These are phyloP conservation scores for Ageneiosus marmoratus DNA, from an alignment of 2,113 vertebrate species.

Conservation along the genomic window DNA sequence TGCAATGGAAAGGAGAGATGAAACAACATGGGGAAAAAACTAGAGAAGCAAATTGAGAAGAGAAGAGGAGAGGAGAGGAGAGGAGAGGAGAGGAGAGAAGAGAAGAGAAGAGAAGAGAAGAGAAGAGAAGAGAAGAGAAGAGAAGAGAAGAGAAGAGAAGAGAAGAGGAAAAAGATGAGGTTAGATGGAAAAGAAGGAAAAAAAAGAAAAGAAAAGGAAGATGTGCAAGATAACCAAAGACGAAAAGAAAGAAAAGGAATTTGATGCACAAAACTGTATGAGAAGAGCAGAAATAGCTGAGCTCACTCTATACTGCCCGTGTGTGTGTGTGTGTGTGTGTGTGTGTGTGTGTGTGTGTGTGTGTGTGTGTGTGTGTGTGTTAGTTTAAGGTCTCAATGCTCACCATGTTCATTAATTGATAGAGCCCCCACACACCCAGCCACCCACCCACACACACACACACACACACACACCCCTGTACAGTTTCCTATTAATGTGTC, in stretches of 20 bases:
- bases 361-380: conserved; percentile 1
- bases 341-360: conserved; percentile 7
- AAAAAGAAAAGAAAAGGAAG: background rate
- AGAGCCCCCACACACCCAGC: background rate
- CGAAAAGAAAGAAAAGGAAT: background rate
- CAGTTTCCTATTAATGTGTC: background rate
- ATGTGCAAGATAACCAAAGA: background rate
- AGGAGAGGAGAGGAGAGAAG: background rate
- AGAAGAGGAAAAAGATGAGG: background rate
- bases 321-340: background rate
- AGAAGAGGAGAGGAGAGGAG: background rate
- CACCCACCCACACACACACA: background rate
- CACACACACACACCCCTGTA: background rate
- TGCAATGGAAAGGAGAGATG: too few relatives aligned
- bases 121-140: background rate
- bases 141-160: background rate
- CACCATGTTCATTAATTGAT: background rate
- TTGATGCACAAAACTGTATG: too few relatives aligned
- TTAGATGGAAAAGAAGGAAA: background rate
- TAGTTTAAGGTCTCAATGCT: background rate
- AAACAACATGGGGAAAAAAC: background rate
- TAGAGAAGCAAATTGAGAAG: background rate
- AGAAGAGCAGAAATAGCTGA: too few relatives aligned
- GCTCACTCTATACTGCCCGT: too few relatives aligned
- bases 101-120: background rate